phyloP scores from a whole-genome alignment of 92 coral and sea anemone genomes.

The Porites evermanni region DNA sequence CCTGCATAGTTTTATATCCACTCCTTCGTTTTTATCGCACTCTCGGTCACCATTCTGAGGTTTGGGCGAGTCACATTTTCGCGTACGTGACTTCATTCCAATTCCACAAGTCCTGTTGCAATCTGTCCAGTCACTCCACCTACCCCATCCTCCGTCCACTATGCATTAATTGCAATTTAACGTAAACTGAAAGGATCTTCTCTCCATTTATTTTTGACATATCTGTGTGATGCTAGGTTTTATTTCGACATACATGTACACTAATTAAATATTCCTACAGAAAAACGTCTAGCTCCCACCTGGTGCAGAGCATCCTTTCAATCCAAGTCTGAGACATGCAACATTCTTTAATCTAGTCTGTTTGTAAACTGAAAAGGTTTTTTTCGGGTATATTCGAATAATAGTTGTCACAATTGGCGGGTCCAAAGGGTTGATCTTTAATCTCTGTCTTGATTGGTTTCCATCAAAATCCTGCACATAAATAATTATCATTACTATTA shows the following conservation, averaged over 20 bases:
- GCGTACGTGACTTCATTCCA: conserved; percentile 47
- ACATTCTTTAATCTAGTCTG: neutral
- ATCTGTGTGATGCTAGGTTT: too few relatives aligned
- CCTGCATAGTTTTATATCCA: conserved; percentile 35
- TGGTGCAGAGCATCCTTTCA: conserved; percentile 25
- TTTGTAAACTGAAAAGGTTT: neutral
- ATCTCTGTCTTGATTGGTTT: neutral
- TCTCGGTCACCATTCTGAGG: conserved; percentile 53
- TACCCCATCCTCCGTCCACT: conserved; percentile 71
- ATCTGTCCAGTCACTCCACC: conserved; percentile 71
- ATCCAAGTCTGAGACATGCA: conserved; percentile 25
- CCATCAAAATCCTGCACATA: conserved; percentile 12
- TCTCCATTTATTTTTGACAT: conserved; percentile 39
- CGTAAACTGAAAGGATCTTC: too few relatives aligned
- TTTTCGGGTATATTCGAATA: conserved; percentile 21
- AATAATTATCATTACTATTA: neutral
- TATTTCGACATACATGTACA: too few relatives aligned
- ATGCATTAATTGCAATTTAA: too few relatives aligned
- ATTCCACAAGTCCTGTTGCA: conserved; percentile 68
- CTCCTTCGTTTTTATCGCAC: conserved; percentile 34
- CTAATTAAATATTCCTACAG: too few relatives aligned
- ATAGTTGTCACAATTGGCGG: conserved; percentile 13
- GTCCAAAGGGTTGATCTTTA: neutral
- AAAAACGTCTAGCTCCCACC: neutral
- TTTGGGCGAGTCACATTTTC: conserved; percentile 69